Evolutionary conservation across 2,113 vertebrate species (phyloP), one percentile per base, ranked within the genome.

Genomic region (Halcyon senegalensis): DNA sequence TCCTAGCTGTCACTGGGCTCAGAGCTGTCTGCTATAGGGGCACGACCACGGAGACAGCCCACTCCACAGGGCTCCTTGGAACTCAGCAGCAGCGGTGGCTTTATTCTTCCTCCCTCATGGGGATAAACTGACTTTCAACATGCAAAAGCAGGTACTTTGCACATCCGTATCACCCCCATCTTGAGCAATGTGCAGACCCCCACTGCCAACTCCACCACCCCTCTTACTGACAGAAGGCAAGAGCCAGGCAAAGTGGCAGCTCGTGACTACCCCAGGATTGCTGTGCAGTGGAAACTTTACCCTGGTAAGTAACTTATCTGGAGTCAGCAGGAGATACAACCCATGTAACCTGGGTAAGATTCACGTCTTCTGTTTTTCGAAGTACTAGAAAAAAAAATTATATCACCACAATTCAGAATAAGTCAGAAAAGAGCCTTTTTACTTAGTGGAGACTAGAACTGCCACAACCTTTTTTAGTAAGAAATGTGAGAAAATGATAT

Each of bases 201-300:
- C 33, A 17, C 18, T 14, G 2, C 64, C 66, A 72, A 78, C 16
- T 69, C 33, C 20, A 53, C 28, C 43, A 11, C 50, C 60, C 25
- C 35, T 84, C 63, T 39, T 48, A 31, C 35, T 5, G 2, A 9
- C 2, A 67, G 23, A 5, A 67, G 64, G 33, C 37, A 39, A 83
- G 39, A 44, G 13, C 5, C 0, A 16, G 27, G 25, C 4, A 4
- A 84, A 70, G 12, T 2, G 0, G 24, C 25, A 72, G 39, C 43
- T 78, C 63, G 46, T 59, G 58, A 44, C 28, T 25, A 58, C 77
- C 66, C 23, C 28, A 56, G 39, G 35, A 86, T n/a, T 72, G 33
- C 35, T 82, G 53, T 7, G 14, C 72, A 76, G 24, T 17, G 12
- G 50, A 74, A 88, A 84, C 51, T 87, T 80, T 28, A 48, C 23